Conservation (phyloP, 2,888 invertebrate species). For the Heliconius sara region DNA sequence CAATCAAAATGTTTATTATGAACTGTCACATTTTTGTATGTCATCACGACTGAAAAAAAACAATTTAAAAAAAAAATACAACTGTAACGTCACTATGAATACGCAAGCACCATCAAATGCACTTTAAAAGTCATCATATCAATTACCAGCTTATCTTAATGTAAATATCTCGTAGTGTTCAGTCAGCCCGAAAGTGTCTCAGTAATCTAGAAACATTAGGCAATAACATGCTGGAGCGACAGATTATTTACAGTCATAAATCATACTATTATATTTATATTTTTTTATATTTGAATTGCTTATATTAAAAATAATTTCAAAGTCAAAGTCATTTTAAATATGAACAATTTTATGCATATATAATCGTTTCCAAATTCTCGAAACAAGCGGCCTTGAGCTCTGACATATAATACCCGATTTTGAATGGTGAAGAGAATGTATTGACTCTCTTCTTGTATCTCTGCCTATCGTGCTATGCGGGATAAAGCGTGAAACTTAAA, state of each 20-base stretch:
- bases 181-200: not conserved
- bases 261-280: not conserved
- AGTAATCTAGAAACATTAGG: not conserved
- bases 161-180: constrained; percentile 7
- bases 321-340: constrained; percentile 2
- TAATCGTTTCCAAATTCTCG: too few species aligned
- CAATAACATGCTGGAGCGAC: not conserved
- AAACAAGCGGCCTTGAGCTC: not conserved
- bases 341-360: not conserved
- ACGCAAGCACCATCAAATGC: not conserved
- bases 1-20: too few species aligned
- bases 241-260: not conserved
- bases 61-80: not conserved
- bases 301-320: constrained; percentile 2
- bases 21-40: too few species aligned
- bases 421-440: too few species aligned
- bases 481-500: too few species aligned
- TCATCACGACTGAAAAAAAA: too few species aligned
- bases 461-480: too few species aligned
- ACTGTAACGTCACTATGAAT: not conserved
- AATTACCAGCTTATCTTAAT: constrained; percentile 22
- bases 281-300: not conserved
- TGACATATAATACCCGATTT: not conserved
- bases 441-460: too few species aligned
- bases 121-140: constrained; percentile 24